phyloP scores from a whole-genome alignment of 2,113 vertebrate genomes.

The Aix galericulata region DNA sequence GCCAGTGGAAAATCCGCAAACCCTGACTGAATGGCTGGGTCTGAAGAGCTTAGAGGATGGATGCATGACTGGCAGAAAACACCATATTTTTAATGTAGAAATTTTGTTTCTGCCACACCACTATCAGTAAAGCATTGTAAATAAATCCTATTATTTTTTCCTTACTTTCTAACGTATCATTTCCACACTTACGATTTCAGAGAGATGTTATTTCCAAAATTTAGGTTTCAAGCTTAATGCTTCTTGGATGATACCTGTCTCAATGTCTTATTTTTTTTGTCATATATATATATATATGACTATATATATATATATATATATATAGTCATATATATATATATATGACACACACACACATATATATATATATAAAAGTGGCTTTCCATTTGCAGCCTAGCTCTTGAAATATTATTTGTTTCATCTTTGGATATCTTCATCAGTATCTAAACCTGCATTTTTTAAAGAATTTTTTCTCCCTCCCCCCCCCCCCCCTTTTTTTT shows the following conservation, averaged over 20 bases:
- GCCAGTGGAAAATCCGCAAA: conserved; percentile 23
- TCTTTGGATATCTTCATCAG: not conserved
- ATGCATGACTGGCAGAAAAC: not conserved
- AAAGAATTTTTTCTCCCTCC: not conserved
- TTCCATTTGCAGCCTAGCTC: not conserved
- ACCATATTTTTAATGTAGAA: not conserved
- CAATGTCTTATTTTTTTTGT: not conserved
- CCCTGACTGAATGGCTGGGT: not conserved
- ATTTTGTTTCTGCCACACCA: conserved; percentile 14
- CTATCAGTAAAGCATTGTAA: conserved; percentile 17
- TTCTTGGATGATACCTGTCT: not conserved
- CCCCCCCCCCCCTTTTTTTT: too few species aligned
- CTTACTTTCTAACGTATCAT: conserved; percentile 13
- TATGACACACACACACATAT: too few species aligned
- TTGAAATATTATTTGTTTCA: not conserved
- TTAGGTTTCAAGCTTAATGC: not conserved
- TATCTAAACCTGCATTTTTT: not conserved
- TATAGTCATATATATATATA: not conserved
- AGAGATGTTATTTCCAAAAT: conserved; percentile 53
- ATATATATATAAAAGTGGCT: not conserved
- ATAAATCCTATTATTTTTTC: conserved; percentile 52
- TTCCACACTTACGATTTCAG: conserved; percentile 40
- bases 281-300: not conserved
- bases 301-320: too few species aligned
- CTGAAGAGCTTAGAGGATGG: not conserved